These are phyloP conservation scores for Drosophila parabipectinata DNA, from an alignment of 1,140 invertebrate species.

Conservation along the genomic window DNA sequence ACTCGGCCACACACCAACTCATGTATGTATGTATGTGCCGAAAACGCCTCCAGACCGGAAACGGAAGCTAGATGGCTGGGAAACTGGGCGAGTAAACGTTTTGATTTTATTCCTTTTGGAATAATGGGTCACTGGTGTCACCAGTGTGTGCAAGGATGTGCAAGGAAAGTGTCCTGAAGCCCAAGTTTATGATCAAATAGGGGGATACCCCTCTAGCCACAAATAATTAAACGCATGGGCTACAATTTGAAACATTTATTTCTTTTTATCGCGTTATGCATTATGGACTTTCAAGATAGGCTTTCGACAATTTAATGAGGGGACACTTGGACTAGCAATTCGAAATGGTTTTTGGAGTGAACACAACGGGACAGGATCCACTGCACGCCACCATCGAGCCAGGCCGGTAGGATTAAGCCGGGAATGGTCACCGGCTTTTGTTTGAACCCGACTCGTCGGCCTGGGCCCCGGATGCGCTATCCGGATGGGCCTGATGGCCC, in stretches of 20 bases:
- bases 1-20: background rate
- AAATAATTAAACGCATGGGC: background rate
- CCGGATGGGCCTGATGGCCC: background rate
- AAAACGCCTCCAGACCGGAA: conserved; percentile 35
- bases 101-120: conserved; percentile 38
- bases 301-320: background rate
- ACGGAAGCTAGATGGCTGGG: conserved; percentile 38
- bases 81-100: conserved; percentile 47
- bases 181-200: background rate
- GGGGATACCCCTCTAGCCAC: background rate
- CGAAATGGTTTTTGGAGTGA: background rate
- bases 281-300: background rate
- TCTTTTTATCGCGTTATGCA: background rate
- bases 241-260: background rate
- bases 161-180: background rate
- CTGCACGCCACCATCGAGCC: background rate
- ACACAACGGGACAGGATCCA: conserved; percentile 1
- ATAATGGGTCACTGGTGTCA: background rate
- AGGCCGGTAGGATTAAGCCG: background rate
- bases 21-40: background rate
- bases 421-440: conserved; percentile 4
- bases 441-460: background rate
- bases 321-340: background rate
- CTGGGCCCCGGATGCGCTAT: background rate
- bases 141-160: background rate